These are phyloP conservation scores for Zonotrichia leucophrys DNA, from an alignment of 2,113 vertebrate genomes.

Conservation along the genomic window DNA sequence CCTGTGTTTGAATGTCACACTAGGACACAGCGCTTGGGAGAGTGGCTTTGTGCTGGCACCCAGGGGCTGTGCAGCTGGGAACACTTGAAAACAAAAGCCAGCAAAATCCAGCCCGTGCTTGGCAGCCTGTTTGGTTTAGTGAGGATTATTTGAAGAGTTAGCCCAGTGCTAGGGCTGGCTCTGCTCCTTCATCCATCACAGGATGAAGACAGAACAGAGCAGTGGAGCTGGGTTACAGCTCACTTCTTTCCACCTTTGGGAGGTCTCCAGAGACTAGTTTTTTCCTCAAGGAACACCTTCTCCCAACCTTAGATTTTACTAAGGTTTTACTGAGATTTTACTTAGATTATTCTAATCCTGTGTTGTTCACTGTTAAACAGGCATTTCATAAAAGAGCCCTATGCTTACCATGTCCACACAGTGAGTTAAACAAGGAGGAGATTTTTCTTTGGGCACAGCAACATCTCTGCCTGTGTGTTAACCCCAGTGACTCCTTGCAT, in stretches of 20 bases:
- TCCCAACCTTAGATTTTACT: not conserved
- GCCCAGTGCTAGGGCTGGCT: not conserved
- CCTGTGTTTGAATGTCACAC: not conserved
- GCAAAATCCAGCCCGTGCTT: not conserved
- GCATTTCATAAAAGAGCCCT: not conserved
- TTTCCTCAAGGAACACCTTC: not conserved
- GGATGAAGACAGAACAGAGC: not conserved
- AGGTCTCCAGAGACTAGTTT: accelerated
- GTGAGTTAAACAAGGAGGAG: not conserved
- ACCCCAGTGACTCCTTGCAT: accelerated
- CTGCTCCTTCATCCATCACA: not conserved
- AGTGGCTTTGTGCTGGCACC: constrained; percentile 6
- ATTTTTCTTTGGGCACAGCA: accelerated
- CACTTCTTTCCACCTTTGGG: not conserved
- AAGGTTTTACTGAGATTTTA: not conserved
- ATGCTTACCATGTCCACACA: accelerated
- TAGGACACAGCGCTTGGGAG: not conserved
- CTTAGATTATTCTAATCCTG: not conserved
- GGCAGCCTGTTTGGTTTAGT: not conserved
- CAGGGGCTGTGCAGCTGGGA: not conserved
- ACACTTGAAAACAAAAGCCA: constrained; percentile 5
- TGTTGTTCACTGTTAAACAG: not conserved
- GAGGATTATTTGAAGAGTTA: not conserved
- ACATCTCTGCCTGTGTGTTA: not conserved
- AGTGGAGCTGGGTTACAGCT: not conserved